Percentiles rank a stretch among this genome's conserved stretches.
phyloP scores from a whole-genome alignment of 2,888 invertebrate genomes.

The Orthonevra nobilis region DNA sequence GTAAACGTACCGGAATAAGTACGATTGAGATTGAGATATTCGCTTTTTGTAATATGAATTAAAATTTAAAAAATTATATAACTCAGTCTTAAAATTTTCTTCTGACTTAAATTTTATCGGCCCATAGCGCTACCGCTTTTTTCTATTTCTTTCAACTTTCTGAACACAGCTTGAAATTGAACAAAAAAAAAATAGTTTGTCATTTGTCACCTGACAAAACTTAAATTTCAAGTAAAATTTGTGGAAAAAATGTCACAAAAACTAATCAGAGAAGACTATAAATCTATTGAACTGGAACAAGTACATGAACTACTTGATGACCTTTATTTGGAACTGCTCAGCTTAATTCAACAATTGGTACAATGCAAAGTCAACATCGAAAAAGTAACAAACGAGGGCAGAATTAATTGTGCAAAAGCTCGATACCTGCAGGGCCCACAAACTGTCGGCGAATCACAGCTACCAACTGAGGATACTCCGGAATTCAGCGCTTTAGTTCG shows the following conservation, averaged over 20 bases:
- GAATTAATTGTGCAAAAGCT: slow-evolving; percentile 87
- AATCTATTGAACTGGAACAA: slow-evolving; percentile 43
- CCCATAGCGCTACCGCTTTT: too few relatives aligned
- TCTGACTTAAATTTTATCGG: too few relatives aligned
- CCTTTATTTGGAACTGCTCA: slow-evolving; percentile 85
- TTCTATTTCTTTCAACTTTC: too few relatives aligned
- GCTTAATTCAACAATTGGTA: slow-evolving; percentile 88
- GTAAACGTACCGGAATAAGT: too few relatives aligned
- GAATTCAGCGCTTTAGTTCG: slow-evolving; percentile 81
- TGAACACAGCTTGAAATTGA: too few relatives aligned
- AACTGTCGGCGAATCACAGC: slow-evolving; percentile 85
- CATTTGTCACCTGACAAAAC: too few relatives aligned
- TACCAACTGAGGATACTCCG: slow-evolving; percentile 83
- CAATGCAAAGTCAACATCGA: slow-evolving; percentile 86
- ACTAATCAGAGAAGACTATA: slow-evolving; percentile 31
- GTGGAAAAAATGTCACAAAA: slow-evolving; percentile 40
- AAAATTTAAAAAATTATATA: too few relatives aligned
- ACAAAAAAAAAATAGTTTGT: too few relatives aligned
- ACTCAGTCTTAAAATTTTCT: too few relatives aligned
- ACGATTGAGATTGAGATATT: too few relatives aligned
- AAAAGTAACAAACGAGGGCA: slow-evolving; percentile 85
- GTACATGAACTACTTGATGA: slow-evolving; percentile 83
- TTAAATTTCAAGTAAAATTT: background rate
- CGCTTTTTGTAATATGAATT: too few relatives aligned
- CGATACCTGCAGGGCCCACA: slow-evolving; percentile 90